These are phyloP conservation scores for Acromyrmex echinatior DNA, from an alignment of 1,140 invertebrate genomes.

Conservation along the genomic window DNA sequence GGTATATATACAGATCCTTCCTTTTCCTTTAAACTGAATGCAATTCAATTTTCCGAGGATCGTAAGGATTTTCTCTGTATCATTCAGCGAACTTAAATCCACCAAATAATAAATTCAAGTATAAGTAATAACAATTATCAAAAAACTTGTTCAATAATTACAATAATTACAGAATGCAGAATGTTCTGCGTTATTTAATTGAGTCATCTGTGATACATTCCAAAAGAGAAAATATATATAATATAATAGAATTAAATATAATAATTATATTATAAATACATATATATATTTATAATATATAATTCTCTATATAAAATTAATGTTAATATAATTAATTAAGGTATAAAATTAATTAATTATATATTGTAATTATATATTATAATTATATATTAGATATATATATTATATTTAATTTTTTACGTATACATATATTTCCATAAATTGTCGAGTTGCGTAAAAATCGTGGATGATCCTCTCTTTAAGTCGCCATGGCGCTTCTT, in stretches of 20 bases:
- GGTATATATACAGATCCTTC: conserved; percentile 16
- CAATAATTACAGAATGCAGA: neutral
- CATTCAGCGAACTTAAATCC: neutral
- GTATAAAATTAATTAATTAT: neutral
- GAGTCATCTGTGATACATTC: neutral
- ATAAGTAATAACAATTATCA: conserved; percentile 8
- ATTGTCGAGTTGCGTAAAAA: conserved; percentile 43
- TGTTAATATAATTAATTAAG: too few species aligned
- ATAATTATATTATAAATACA: too few species aligned
- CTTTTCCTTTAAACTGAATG: neutral
- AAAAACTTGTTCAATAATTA: neutral
- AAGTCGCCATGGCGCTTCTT: neutral
- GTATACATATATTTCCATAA: neutral
- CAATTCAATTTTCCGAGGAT: neutral
- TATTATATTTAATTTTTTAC: neutral
- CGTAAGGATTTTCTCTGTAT: neutral
- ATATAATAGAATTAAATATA: neutral
- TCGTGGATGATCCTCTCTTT: neutral
- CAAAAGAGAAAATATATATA: neutral
- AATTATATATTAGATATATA: neutral
- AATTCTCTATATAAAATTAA: too few species aligned
- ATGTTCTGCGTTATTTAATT: neutral
- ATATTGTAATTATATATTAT: too few species aligned
- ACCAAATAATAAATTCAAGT: neutral
- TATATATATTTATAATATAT: too few species aligned